These are phyloP conservation scores for Pseudomyrmex flavicornis DNA, from an alignment of 1,140 invertebrate genomes.

Conservation along the genomic window DNA sequence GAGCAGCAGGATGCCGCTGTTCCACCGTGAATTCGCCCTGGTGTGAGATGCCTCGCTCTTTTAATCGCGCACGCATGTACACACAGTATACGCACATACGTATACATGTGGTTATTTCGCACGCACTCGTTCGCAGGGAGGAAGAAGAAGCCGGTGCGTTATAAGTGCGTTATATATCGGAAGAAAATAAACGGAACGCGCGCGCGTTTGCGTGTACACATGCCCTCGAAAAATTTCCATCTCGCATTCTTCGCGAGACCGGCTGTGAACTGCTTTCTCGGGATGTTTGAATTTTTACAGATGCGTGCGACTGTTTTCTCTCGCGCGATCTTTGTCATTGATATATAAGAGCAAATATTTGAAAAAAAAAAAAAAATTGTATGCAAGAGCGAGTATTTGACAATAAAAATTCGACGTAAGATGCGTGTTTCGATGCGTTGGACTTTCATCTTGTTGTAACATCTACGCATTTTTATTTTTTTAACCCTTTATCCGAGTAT, in stretches of 20 bases:
- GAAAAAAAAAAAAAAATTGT: too few species aligned
- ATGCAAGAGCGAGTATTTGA: too few species aligned
- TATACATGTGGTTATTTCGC: background rate
- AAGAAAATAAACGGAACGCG: conserved; percentile 17
- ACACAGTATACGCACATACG: conserved; percentile 14
- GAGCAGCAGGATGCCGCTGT: conserved; percentile 78
- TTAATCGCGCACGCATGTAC: conserved; percentile 51
- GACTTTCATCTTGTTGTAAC: background rate
- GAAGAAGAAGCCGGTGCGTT: background rate
- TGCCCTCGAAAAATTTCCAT: conserved; percentile 3
- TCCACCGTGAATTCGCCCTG: conserved; percentile 69
- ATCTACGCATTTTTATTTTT: too few species aligned
- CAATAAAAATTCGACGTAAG: too few species aligned
- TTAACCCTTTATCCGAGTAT: background rate
- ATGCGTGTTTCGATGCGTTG: background rate
- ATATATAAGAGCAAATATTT: too few species aligned
- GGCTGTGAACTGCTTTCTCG: background rate
- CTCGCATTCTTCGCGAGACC: background rate
- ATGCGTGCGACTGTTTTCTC: too few species aligned
- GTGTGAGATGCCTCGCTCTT: conserved; percentile 17
- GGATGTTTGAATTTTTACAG: too few species aligned
- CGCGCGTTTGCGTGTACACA: conserved; percentile 1
- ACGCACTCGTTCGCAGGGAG: background rate
- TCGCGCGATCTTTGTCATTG: too few species aligned
- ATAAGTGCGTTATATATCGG: background rate